phyloP scores from a whole-genome alignment of 2,797 vertebrate species.

The Adelosebastes latens region DNA sequence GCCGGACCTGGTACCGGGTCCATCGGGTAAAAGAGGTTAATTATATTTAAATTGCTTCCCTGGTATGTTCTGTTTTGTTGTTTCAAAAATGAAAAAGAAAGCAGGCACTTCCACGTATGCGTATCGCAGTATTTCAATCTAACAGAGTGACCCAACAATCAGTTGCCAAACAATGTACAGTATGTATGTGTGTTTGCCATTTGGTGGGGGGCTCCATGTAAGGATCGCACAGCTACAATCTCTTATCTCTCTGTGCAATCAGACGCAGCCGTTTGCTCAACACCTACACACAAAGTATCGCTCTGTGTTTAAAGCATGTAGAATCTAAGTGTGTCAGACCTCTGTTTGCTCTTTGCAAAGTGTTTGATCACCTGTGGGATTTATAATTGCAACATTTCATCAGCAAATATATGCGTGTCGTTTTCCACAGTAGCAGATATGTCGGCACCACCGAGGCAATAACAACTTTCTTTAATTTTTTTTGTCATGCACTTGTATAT shows the following conservation, averaged over 20 bases:
- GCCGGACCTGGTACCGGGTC: too few relatives aligned
- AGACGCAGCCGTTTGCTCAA: constrained; percentile 27
- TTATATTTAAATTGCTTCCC: not conserved
- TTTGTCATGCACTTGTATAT: constrained; percentile 1
- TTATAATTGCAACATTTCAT: constrained; percentile 68
- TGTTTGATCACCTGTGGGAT: constrained; percentile 75
- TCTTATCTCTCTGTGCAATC: constrained; percentile 33
- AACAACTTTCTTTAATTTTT: constrained; percentile 10
- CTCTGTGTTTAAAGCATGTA: constrained; percentile 38
- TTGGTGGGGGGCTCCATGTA: not conserved
- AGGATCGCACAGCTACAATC: constrained; percentile 1
- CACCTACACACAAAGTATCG: constrained; percentile 27
- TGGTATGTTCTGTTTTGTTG: not conserved
- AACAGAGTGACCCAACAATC: not conserved
- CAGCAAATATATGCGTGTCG: constrained; percentile 58
- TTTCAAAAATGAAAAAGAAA: not conserved
- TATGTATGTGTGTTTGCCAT: not conserved
- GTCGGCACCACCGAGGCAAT: constrained; percentile 1
- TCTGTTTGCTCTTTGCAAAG: constrained; percentile 66
- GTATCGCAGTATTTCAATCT: not conserved
- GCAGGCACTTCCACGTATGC: not conserved
- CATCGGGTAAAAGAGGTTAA: not conserved
- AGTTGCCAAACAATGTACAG: not conserved
- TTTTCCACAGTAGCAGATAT: constrained; percentile 23
- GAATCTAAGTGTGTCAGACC: constrained; percentile 17